These are phyloP conservation scores for Melanotus villosus DNA, from an alignment of 2,888 invertebrate species.

Conservation along the genomic window DNA sequence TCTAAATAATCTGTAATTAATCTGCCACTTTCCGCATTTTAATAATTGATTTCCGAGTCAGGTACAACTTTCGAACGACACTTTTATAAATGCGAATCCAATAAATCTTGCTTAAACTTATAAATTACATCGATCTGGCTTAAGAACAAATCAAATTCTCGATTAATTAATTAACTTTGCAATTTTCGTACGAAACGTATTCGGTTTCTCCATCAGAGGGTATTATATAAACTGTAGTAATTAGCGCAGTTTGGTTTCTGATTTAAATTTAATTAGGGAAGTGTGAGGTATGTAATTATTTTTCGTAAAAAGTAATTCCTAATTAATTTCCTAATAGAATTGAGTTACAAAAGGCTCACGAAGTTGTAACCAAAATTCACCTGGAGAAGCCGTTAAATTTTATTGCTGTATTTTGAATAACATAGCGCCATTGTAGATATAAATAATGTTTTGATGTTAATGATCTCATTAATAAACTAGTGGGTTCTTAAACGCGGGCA, in stretches of 20 bases:
- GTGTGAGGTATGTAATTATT: constrained; percentile 32
- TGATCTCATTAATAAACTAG: constrained; percentile 41
- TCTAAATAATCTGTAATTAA: constrained; percentile 24
- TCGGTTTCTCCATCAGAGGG: constrained; percentile 3
- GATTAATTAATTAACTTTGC: constrained; percentile 25
- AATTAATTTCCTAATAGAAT: constrained; percentile 35
- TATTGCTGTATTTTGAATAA: constrained; percentile 29
- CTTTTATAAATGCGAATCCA: neutral
- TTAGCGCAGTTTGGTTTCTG: constrained; percentile 31
- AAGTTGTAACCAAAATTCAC: constrained; percentile 7
- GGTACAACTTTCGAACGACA: constrained; percentile 16
- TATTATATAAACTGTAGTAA: constrained; percentile 31
- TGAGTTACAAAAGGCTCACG: constrained; percentile 19
- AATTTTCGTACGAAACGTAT: constrained; percentile 26
- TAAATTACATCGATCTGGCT: neutral
- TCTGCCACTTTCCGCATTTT: neutral
- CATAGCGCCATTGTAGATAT: constrained; percentile 16
- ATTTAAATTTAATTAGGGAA: constrained; percentile 34
- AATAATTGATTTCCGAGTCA: constrained; percentile 5
- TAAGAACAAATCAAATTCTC: constrained; percentile 3
- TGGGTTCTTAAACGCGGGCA: constrained; percentile 37
- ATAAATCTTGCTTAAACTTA: constrained; percentile 4
- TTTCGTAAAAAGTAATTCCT: constrained; percentile 29
- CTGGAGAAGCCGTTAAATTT: constrained; percentile 16
- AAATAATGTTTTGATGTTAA: constrained; percentile 39